Evolutionary conservation across 1,140 invertebrate genomes (phyloP).

Genomic region (Augochlora pura): DNA sequence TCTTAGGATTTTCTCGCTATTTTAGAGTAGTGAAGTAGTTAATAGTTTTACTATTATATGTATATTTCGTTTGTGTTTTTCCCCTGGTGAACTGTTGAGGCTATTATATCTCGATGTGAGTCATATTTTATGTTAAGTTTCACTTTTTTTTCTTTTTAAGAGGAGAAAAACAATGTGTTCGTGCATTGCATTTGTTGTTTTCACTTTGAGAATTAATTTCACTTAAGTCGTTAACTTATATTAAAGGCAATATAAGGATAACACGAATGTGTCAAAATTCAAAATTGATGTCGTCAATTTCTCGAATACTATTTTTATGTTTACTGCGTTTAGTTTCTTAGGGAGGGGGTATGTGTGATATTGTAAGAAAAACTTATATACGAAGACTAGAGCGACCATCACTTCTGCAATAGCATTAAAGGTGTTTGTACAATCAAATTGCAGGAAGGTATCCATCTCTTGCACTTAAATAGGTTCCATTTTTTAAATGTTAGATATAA

Average conservation of each 20-base stretch:
- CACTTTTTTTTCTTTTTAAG: conserved; percentile 55
- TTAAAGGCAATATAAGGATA: conserved; percentile 75
- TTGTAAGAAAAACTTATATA: conserved; percentile 66
- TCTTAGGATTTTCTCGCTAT: conserved; percentile 80
- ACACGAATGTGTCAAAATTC: conserved; percentile 79
- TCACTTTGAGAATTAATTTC: conserved; percentile 55
- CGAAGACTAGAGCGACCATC: conserved; percentile 61
- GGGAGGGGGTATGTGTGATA: conserved; percentile 75
- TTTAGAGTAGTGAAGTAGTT: conserved; percentile 76
- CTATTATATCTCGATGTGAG: conserved; percentile 75
- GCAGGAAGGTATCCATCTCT: conserved; percentile 14
- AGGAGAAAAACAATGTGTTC: conserved; percentile 52
- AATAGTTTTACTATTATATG: conserved; percentile 78
- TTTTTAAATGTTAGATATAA: conserved; percentile 55
- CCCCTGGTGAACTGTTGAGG: conserved; percentile 80
- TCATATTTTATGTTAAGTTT: conserved; percentile 73
- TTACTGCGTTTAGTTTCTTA: conserved; percentile 76
- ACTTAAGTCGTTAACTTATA: conserved; percentile 70
- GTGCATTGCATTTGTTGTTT: conserved; percentile 66
- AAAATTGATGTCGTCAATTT: conserved; percentile 77
- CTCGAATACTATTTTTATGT: conserved; percentile 74
- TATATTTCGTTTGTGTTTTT: conserved; percentile 80
- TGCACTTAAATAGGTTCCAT: conserved; percentile 56
- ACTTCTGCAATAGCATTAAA: conserved; percentile 61
- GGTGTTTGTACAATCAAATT: conserved; percentile 56